Evolutionary conservation across 2,888 invertebrate species (phyloP), one percentile per base, ranked within the genome.

Genomic region (Orchestes rusci): DNA sequence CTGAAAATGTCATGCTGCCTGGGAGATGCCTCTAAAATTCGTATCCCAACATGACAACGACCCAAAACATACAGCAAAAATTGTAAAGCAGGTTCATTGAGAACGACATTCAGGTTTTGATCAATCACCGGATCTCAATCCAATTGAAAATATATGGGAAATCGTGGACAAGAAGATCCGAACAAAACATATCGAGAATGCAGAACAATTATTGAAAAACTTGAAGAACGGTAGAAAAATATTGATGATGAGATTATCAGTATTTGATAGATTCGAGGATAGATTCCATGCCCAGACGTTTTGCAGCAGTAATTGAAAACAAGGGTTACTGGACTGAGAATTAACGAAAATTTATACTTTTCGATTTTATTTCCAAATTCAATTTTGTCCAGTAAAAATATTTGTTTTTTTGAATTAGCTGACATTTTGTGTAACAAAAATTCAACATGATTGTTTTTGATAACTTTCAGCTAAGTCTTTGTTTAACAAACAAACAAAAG

Each of bases 21-120:
- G 4, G 8, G 12, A 7, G 5, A 31, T 31, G 12, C 31, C 31
- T 5, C 12, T 31, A 12, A 31, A 12, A 10, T 12, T n/a, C 31
- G 13, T 31, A 5, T 31, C 12, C 31, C 31, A 31, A 12, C 31
- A 31, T 31, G 31, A 31, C 13, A 31, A 31, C 13, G 31, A 31
- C 12, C 8, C 31, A 10, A 7, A 31, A n/a, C 31, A n/a, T 31
- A 10, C 7, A n/a, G n/a, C n/a, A n/a, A n/a, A n/a, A n/a, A n/a
- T n/a, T n/a, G n/a, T n/a, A 23, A 23, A 8, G 8, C 7, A 8
- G 27, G 27, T 23, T 23, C 5, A 23, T 8, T 8, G 8, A 8
- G 27, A 23, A 23, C 7, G 27, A 23, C 5, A 23, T 23, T 23
- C 5, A 5, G 8, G 27, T 23, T 23, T 8, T 23, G 27, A 8